These are phyloP conservation scores for Standfussiana lucernea DNA, from an alignment of 2,888 invertebrate species.

Conservation along the genomic window DNA sequence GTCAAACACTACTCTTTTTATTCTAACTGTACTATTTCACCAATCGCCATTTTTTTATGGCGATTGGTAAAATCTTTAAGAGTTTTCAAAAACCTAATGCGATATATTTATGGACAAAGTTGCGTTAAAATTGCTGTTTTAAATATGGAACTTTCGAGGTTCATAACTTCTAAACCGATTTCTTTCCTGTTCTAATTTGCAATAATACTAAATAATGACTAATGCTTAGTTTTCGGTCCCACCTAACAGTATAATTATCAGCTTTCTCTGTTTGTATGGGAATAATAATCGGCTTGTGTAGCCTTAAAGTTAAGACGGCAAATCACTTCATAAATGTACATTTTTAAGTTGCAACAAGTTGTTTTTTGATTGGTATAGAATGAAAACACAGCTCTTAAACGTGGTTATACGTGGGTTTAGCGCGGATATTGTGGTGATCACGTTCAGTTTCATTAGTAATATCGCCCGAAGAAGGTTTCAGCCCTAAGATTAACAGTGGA, in stretches of 20 bases:
- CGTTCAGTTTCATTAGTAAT: not conserved
- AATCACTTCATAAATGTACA: not conserved
- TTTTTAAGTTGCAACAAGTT: not conserved
- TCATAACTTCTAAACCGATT: not conserved
- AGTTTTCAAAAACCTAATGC: not conserved
- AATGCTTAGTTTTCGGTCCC: not conserved
- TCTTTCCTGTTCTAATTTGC: not conserved
- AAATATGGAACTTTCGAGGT: not conserved
- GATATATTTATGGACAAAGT: not conserved
- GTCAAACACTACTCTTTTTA: not conserved
- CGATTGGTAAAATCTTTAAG: not conserved
- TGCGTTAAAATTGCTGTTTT: not conserved
- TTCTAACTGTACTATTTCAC: too few species aligned
- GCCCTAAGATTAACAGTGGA: not conserved
- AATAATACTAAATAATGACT: not conserved
- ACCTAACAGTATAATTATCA: not conserved
- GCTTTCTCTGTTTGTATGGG: not conserved
- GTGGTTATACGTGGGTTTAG: too few species aligned
- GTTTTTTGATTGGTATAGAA: not conserved
- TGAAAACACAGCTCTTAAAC: not conserved
- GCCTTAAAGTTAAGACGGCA: slow-evolving; percentile 20
- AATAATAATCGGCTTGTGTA: not conserved
- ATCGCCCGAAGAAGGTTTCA: not conserved
- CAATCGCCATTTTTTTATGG: too few species aligned
- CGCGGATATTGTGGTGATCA: too few species aligned